Conservation (phyloP, 2,888 invertebrate species). For the Elysia crispata region DNA sequence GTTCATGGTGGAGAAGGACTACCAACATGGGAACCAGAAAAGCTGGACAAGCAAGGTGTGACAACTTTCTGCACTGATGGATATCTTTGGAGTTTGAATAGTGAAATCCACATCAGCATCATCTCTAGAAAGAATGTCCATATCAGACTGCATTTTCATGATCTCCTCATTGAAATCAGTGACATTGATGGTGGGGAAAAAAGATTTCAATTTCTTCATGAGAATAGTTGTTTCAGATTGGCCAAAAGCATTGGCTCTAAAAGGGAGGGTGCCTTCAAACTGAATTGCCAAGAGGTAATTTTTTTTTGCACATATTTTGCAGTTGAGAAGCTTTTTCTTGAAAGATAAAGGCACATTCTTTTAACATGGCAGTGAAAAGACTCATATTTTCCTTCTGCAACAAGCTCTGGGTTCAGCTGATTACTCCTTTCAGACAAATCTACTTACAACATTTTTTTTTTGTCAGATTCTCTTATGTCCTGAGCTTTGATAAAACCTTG, state of each 20-base stretch:
- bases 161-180: conserved; percentile 5
- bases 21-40: conserved; percentile 3
- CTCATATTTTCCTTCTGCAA: not conserved
- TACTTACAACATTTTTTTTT: not conserved
- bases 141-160: no score
- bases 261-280: not conserved
- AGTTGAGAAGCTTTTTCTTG: not conserved
- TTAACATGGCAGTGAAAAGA: not conserved
- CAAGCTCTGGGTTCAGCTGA: not conserved
- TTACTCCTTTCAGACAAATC: not conserved
- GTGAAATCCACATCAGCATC: not conserved
- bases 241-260: conserved; percentile 1
- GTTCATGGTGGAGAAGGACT: no score
- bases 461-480: not conserved
- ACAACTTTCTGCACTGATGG: no score
- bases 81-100: conserved; percentile 9
- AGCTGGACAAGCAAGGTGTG: conserved; percentile 14
- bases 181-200: not conserved
- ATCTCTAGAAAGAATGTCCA: not conserved
- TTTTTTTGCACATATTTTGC: conserved; percentile 19
- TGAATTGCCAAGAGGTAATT: not conserved
- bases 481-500: not conserved
- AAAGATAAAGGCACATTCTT: not conserved
- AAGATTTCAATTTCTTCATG: not conserved
- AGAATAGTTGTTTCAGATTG: not conserved